Base-by-base conservation (phyloP, 2,888 invertebrate genomes). In the Idaea aversata region DNA sequence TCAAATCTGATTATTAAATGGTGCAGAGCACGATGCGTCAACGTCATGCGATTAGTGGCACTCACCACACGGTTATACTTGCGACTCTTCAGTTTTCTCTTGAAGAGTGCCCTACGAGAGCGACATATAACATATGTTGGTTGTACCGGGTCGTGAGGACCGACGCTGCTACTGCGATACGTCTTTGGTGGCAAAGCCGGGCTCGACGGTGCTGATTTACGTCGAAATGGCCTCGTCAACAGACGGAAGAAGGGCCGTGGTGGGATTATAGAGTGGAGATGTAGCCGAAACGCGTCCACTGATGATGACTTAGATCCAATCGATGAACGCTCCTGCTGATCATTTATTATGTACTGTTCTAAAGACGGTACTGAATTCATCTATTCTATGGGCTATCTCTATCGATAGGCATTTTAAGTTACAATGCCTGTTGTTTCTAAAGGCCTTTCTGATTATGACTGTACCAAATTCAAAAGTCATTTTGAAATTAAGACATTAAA, bases 181-280 rank as follows among this genome's bases (percentile, higher is more conserved):
- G 88, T 89, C 79, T 94, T 93, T 61, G 94, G 94, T 5, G 95
- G 94, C 64, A 94, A 89, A 60, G 95, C 93, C 3, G 95, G 95
- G 72, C 95, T 95, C 68, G 94, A 94, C 5, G 95, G 95, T 35
- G 93, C 95, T 57, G 95, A 95, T 87, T 95, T 95, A 87, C 95
- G 94, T 72, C 95, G 92, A 85, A 96, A 96, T 59, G 95, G 95
- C 77, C 95, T 93, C 72, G 94, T 93, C 76, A 96, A 93, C 80
- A 95, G 89, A 85, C 94, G 94, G 84, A 95, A 95, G 88, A 95
- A 93, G 75, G 94, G 93, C 84, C 90, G 87, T 81, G 93, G 93
- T 61, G 94, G 94, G 74, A 93, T 87, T 78, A 93, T 92, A 63
- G 93, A 93, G 78, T 94, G 94, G 70, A 94, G 94, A 72, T 93